Conservation (phyloP, 2,888 invertebrate genomes). For the Drosophila barbarae region DNA sequence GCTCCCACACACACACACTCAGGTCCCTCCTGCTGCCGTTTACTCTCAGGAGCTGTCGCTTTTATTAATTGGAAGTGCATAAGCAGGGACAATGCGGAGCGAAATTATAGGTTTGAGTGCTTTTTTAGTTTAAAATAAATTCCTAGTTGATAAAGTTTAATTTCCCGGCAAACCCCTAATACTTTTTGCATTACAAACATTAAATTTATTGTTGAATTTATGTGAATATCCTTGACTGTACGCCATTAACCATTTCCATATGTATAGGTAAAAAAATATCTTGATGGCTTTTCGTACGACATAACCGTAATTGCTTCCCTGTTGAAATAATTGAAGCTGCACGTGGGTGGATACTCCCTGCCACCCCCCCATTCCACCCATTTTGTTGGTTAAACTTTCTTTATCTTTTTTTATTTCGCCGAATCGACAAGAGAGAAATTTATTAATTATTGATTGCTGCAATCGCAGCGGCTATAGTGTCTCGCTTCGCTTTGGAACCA, state of each 20-base stretch:
- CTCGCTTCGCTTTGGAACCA: conserved; percentile 17
- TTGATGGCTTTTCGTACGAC: conserved; percentile 69
- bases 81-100: conserved; percentile 34
- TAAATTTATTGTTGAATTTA: background rate
- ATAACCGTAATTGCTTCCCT: conserved; percentile 70
- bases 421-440: conserved; percentile 48
- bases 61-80: conserved; percentile 73
- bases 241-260: conserved; percentile 24
- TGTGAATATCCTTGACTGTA: conserved; percentile 8
- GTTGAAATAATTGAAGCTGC: conserved; percentile 49
- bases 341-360: conserved; percentile 40
- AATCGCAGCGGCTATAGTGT: conserved; percentile 15
- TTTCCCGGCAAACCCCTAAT: too few species aligned
- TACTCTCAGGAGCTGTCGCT: conserved; percentile 21
- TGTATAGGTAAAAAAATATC: conserved; percentile 42
- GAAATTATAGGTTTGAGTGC: background rate
- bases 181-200: too few species aligned
- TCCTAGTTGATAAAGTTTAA: too few species aligned
- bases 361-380: background rate
- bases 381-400: conserved; percentile 12
- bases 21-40: conserved; percentile 11
- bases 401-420: conserved; percentile 21
- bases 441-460: conserved; percentile 44
- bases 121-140: rapidly evolving
- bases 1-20: background rate